Base-by-base conservation (phyloP, 2,113 vertebrate species). In the Corythaixoides concolor region DNA sequence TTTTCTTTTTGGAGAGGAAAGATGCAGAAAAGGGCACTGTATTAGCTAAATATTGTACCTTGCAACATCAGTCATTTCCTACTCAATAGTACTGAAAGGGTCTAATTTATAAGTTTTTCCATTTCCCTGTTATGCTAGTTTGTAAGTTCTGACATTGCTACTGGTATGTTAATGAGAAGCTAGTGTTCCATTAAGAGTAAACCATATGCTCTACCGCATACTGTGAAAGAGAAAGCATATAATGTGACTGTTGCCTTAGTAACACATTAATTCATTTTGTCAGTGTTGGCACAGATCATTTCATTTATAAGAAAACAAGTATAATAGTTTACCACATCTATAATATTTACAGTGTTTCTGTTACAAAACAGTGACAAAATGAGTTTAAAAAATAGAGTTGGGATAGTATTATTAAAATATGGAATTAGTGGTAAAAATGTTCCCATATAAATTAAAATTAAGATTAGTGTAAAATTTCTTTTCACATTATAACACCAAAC, bases 211-310 rank as follows among this genome's bases (percentile, higher is more conserved):
- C 97, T 98, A 97, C 97, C 97, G 97, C 98, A 98, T 98, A 98
- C 98, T 98, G 98, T 98, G 98, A 98, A 98, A 98, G 98, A 98
- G 98, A 98, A 98, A 98, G 98, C 98, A 98, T 98, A 98, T 98
- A 99, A 98, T 98, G 98, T 98, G 98, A 98, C 98, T 99, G 99
- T 99, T 99, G 98, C 99, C 99, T 98, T 99, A 99, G 99, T 98
- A 99, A 99, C 99, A 98, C 98, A 98, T 98, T 98, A 98, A 99
- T 99, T 99, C 98, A 98, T 98, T 98, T 98, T 98, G 98, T 98
- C 98, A 98, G 97, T 98, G 98, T 98, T 98, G 98, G 98, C 98
- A 98, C 98, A 98, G 97, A 98, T 98, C 97, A 98, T 98, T 98
- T 98, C 98, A 98, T 98, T 98, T 98, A 98, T 98, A 99, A 99